A percentile compares a stretch with the other conserved stretches of the same genome.
Evolutionary conservation across 2,797 vertebrate genomes (phyloP).

Genomic region (Petrocephalus sullivani): DNA sequence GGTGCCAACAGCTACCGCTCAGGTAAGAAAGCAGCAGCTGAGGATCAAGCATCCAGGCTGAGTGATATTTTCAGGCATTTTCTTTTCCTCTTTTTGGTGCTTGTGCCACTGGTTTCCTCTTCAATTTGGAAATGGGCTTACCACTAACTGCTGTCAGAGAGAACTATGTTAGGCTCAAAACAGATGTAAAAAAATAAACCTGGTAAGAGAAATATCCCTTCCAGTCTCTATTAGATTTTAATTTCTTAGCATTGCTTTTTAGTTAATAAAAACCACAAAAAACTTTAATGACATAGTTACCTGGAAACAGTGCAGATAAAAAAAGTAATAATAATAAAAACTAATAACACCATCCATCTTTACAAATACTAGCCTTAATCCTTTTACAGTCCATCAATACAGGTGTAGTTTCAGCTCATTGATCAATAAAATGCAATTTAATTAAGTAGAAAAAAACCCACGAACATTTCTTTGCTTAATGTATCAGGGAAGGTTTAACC

Average conservation of each 20-base stretch:
- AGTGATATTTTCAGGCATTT: neutral
- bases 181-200: neutral
- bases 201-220: neutral
- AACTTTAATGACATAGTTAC: neutral
- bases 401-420: slow-evolving; percentile 9
- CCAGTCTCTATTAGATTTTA: neutral
- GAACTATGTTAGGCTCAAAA: neutral
- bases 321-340: neutral
- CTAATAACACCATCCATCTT: neutral
- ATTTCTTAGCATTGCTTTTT: neutral
- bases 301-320: neutral
- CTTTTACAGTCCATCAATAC: neutral
- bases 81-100: neutral
- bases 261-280: neutral
- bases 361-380: neutral
- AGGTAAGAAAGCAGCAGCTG: neutral
- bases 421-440: slow-evolving; percentile 13
- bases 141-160: neutral
- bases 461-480: neutral
- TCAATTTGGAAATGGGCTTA: neutral
- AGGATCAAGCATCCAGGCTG: neutral
- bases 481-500: neutral
- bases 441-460: neutral
- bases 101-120: neutral
- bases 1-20: neutral